Base-by-base conservation (phyloP, 2,888 invertebrate genomes). In the Abrostola triplasia region DNA sequence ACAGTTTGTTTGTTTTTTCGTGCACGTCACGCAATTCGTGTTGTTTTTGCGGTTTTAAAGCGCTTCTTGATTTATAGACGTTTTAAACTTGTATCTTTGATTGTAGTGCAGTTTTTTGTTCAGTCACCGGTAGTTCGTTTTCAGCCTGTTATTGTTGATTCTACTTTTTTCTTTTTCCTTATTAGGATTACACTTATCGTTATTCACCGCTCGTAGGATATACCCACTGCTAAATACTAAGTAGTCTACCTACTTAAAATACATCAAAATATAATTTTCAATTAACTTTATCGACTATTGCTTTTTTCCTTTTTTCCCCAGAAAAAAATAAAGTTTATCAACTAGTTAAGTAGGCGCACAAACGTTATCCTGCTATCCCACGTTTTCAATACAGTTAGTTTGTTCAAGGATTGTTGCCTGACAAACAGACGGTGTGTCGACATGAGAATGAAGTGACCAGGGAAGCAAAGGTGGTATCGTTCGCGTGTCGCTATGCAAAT, bases 401-500 rank as follows among this genome's bases (percentile, higher is more conserved):
- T 57, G 44, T 37, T 13, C 13, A 6, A 10, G 36, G 11, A 36
- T 58, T 47, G 7, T 59, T 68, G 54, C 59, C 63, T 60, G 48
- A 51, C 47, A 40, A 64, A 62, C 59, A 66, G 48, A 53, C 24
- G 53, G 8, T 41, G n/a, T 49, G 62, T 59, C 35, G 60, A 55
- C 57, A 61, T 24, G 40, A 37, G 40, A 62, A 61, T 56, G 68
- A 66, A 67, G 77, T 66, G 58, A 68, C 52, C 61, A 64, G 54
- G 72, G 68, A 74, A 67, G 69, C 59, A 75, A 77, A 82, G 72
- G 61, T 67, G 24, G 73, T 73, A 71, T 64, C 63, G 73, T 68
- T 86, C 63, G 83, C 86, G 84, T 86, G 87, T 56, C 56, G 83
- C 71, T 80, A 87, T 84, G 83, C 84, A 87, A 85, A 87, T 86